Conservation (phyloP, 2,113 vertebrate genomes). For the Phocoena sinus region DNA sequence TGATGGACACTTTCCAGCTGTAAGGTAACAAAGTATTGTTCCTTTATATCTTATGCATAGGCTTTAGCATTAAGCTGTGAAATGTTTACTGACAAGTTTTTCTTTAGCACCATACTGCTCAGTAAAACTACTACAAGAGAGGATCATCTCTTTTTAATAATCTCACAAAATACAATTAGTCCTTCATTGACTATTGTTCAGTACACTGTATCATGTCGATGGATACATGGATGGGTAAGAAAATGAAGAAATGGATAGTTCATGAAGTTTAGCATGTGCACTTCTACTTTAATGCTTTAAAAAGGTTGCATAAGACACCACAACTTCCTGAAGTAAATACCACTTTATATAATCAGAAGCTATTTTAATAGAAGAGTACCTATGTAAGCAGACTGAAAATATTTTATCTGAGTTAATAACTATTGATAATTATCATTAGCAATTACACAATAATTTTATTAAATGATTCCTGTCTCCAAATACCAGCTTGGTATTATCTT, state of each 20-base stretch:
- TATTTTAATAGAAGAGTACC: background rate
- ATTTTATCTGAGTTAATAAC: background rate
- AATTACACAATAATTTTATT: background rate
- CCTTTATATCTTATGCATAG: background rate
- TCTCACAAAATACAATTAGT: background rate
- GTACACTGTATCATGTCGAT: background rate
- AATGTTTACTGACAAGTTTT: background rate
- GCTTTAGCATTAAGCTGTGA: background rate
- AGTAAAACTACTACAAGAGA: background rate
- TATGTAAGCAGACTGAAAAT: background rate
- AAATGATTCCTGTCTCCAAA: background rate
- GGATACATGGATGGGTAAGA: background rate
- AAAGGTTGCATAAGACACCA: background rate
- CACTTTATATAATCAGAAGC: background rate
- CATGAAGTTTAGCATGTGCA: background rate
- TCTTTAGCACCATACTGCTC: background rate
- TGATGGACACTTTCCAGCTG: background rate
- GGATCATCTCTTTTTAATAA: background rate
- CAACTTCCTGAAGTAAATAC: background rate
- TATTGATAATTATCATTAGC: background rate
- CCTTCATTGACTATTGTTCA: background rate
- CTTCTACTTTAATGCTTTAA: background rate
- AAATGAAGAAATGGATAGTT: background rate
- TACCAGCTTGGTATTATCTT: background rate
- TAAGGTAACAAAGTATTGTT: rapidly evolving